Evolutionary conservation across 1,140 invertebrate genomes (phyloP).

Genomic region (Brachionus asplanchnoidis): DNA sequence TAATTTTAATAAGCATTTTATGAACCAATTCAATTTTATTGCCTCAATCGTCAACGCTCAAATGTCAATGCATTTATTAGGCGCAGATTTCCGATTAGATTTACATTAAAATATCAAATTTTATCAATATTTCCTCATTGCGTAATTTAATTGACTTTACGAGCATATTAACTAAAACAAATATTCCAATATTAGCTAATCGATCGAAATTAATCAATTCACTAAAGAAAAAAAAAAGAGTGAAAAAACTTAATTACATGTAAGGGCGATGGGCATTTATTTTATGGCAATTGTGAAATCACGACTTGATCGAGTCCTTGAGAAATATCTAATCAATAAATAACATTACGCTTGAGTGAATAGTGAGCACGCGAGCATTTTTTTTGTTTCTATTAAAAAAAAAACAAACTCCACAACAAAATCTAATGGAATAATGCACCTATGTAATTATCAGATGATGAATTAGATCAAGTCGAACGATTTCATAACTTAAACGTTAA

Average conservation of each 20-base stretch:
- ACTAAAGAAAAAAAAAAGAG: neutral
- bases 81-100: constrained; percentile 11
- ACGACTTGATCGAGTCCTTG: neutral
- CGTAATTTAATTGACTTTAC: constrained; percentile 16
- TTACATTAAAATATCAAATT: constrained; percentile 27
- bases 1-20: constrained; percentile 19
- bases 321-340: neutral
- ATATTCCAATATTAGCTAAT: neutral
- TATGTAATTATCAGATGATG: neutral
- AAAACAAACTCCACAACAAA: neutral
- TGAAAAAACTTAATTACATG: neutral
- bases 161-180: neutral
- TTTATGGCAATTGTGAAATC: neutral
- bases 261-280: too few relatives aligned
- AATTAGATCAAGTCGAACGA: neutral
- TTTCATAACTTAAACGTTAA: neutral
- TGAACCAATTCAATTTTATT: constrained; percentile 5
- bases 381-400: neutral
- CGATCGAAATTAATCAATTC: constrained; percentile 3
- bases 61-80: constrained; percentile 22
- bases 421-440: neutral
- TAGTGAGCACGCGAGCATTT: neutral
- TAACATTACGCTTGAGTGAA: neutral
- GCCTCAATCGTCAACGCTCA: constrained; percentile 11
- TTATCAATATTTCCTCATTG: neutral